Percentiles rank a stretch among this genome's conserved stretches.
phyloP scores from a whole-genome alignment of 2,888 invertebrate species.

The Steromphala cineraria region DNA sequence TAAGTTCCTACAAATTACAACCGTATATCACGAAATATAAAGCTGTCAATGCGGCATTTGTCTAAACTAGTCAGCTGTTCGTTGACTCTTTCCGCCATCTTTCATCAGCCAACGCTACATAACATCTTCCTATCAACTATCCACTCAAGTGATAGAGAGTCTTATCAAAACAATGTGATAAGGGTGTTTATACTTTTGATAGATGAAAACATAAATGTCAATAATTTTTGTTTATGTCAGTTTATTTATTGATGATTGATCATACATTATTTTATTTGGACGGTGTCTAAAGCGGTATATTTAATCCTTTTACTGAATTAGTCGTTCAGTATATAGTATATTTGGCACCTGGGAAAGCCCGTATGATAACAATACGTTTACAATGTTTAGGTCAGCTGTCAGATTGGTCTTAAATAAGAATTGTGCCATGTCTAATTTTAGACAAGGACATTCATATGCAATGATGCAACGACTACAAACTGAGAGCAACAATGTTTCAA shows the following conservation, averaged over 20 bases:
- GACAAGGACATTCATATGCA: not conserved
- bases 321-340: not conserved
- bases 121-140: not conserved
- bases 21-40: slow-evolving; percentile 2
- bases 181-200: too few species aligned
- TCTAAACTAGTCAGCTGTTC: slow-evolving; percentile 28
- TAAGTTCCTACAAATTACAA: not conserved
- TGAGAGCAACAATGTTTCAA: too few species aligned
- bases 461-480: too few species aligned
- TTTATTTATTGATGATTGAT: too few species aligned
- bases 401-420: not conserved
- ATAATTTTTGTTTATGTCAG: too few species aligned
- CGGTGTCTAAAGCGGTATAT: not conserved
- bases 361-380: not conserved
- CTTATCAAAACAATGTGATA: too few species aligned
- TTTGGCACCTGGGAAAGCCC: not conserved
- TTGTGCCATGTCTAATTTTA: not conserved
- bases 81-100: slow-evolving; percentile 46
- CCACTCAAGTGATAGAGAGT: too few species aligned
- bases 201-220: too few species aligned
- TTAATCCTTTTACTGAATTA: not conserved
- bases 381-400: not conserved
- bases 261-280: too few species aligned
- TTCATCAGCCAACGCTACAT: slow-evolving; percentile 38
- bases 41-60: slow-evolving; percentile 21